A percentile compares a stretch with the other conserved stretches of the same genome.
These are phyloP conservation scores for Ctenoplectra terminalis DNA, from an alignment of 1,140 invertebrate species.

Conservation along the genomic window DNA sequence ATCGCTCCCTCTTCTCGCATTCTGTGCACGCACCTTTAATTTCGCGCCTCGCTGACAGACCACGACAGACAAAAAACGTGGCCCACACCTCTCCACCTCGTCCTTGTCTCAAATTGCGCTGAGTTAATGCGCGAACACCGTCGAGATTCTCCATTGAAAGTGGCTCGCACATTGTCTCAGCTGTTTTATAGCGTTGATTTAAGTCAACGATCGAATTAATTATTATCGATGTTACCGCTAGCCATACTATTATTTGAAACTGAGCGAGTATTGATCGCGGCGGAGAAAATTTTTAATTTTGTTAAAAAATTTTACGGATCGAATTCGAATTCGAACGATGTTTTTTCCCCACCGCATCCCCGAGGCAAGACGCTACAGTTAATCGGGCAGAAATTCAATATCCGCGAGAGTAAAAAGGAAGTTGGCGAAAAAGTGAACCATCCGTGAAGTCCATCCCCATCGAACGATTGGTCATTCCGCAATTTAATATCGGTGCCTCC, in stretches of 20 bases:
- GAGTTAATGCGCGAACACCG: background rate
- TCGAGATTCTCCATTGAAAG: background rate
- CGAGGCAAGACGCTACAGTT: background rate
- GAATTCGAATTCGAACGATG: too few relatives aligned
- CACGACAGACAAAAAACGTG: constrained; percentile 42
- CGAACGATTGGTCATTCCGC: constrained; percentile 76
- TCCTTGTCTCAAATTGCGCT: constrained; percentile 2
- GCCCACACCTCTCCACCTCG: background rate
- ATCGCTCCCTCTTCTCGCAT: constrained; percentile 25
- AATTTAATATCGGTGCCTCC: constrained; percentile 75
- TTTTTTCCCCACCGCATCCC: too few relatives aligned
- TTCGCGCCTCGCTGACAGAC: constrained; percentile 51
- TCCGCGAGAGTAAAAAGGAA: background rate
- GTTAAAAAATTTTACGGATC: too few relatives aligned
- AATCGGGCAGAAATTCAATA: constrained; percentile 30
- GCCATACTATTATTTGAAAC: too few relatives aligned
- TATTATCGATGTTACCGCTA: too few relatives aligned
- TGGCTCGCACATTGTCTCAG: background rate
- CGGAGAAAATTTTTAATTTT: too few relatives aligned
- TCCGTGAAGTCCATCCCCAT: constrained; percentile 57
- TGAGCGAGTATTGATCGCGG: too few relatives aligned
- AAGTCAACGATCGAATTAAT: too few relatives aligned
- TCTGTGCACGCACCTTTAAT: constrained; percentile 59
- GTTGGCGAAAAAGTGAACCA: background rate
- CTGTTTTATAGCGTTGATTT: background rate